A percentile compares a stretch with the other conserved stretches of the same genome.
phyloP scores from a whole-genome alignment of 2,888 invertebrate species.

The Apodemia mormo region DNA sequence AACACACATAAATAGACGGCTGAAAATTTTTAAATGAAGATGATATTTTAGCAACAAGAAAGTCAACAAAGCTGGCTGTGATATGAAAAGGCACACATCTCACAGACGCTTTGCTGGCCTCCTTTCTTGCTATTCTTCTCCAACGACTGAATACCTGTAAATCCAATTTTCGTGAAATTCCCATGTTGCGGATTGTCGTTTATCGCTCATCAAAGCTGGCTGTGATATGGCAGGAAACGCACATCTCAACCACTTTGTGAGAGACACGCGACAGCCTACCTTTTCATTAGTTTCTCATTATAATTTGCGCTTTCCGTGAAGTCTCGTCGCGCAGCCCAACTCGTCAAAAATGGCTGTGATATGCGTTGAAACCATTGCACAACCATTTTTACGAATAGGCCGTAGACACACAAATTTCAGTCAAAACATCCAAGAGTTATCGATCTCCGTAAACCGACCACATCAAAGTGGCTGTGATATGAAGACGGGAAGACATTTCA shows the following conservation, averaged over 20 bases:
- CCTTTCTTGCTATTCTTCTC: slow-evolving; percentile 28
- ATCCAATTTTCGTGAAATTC: neutral
- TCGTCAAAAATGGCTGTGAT: slow-evolving; percentile 99
- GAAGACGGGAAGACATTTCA: slow-evolving; percentile 84
- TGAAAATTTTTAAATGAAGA: no score
- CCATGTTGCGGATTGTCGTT: slow-evolving; percentile 25
- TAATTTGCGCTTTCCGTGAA: slow-evolving; percentile 11
- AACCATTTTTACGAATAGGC: slow-evolving; percentile 87
- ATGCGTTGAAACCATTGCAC: slow-evolving; percentile 69
- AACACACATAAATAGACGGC: no score
- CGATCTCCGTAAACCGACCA: slow-evolving; percentile 84
- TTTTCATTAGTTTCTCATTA: neutral
- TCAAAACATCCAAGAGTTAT: slow-evolving; percentile 20
- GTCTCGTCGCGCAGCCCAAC: slow-evolving; percentile 84
- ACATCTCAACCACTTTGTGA: slow-evolving; percentile 96
- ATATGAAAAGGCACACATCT: slow-evolving; percentile 88
- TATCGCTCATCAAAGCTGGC: slow-evolving; percentile 98
- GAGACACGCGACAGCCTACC: slow-evolving; percentile 71
- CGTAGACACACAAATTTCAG: slow-evolving; percentile 45
- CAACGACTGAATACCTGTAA: neutral
- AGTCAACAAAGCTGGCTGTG: slow-evolving; percentile 95
- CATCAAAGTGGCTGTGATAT: slow-evolving; percentile 99
- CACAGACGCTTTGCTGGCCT: slow-evolving; percentile 88
- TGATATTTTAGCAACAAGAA: slow-evolving; percentile 7
- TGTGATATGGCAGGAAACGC: slow-evolving; percentile 89